These are phyloP conservation scores for Uloborus plumipes DNA, from an alignment of 2,888 invertebrate genomes.

Conservation along the genomic window DNA sequence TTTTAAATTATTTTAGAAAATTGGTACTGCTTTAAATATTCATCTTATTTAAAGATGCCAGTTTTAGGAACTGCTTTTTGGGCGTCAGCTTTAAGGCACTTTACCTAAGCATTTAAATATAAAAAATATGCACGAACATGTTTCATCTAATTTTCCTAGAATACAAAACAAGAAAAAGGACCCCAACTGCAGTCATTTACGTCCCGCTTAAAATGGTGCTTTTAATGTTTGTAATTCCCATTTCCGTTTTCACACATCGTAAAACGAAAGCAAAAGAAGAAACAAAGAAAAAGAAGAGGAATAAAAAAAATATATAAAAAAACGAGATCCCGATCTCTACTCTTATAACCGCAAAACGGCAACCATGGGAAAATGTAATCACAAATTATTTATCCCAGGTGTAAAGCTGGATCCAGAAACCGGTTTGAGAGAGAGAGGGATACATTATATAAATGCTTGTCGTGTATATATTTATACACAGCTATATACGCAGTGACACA, in stretches of 20 bases:
- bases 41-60: no score
- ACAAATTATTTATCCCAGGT: constrained; percentile 57
- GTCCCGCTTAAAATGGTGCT: no score
- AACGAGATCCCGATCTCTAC: constrained; percentile 1
- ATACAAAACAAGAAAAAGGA: no score
- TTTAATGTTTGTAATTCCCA: constrained; percentile 18
- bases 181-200: no score
- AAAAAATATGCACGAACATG: no score
- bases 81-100: no score
- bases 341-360: constrained; percentile 36
- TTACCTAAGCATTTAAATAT: no score
- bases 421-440: constrained; percentile 44
- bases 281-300: neutral
- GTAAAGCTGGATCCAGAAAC: constrained; percentile 50
- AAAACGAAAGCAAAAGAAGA: constrained; percentile 31
- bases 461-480: constrained; percentile 51
- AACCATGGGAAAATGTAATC: constrained; percentile 49
- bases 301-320: neutral
- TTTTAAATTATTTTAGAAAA: no score
- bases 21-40: no score
- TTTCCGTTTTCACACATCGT: constrained; percentile 53
- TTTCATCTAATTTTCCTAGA: no score
- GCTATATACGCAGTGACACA: constrained; percentile 59
- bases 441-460: constrained; percentile 47
- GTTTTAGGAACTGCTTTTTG: no score